phyloP scores from a whole-genome alignment of 2,797 vertebrate genomes.

The Hemitrygon akajei region DNA sequence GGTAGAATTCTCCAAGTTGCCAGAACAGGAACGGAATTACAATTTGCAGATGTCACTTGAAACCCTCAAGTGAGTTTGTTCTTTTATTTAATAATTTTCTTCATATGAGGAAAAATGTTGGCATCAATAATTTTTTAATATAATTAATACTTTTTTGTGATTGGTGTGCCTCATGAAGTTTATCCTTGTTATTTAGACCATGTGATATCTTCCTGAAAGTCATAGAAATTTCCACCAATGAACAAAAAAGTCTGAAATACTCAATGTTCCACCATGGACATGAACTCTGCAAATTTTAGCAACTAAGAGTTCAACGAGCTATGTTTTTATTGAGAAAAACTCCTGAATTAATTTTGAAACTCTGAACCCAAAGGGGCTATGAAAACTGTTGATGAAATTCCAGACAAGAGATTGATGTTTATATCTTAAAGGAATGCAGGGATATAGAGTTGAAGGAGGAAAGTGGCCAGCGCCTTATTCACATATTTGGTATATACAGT shows the following conservation, averaged over 20 bases:
- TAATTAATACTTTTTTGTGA: background rate
- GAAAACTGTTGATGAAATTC: too few relatives aligned
- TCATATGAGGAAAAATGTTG: background rate
- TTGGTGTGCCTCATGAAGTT: background rate
- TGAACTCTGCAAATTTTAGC: background rate
- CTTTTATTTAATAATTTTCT: background rate
- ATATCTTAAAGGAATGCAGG: too few relatives aligned
- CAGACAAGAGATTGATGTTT: too few relatives aligned
- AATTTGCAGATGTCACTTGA: conserved; percentile 94
- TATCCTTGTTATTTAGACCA: background rate
- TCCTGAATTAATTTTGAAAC: background rate
- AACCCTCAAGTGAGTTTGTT: conserved; percentile 77
- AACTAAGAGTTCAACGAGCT: background rate
- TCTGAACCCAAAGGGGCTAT: too few relatives aligned
- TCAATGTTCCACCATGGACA: background rate
- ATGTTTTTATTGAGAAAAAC: background rate
- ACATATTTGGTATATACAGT: too few relatives aligned
- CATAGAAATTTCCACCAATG: background rate
- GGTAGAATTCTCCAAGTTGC: conserved; percentile 85
- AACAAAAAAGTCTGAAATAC: background rate
- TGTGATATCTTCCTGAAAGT: background rate
- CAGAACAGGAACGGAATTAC: conserved; percentile 89
- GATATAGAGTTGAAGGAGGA: too few relatives aligned
- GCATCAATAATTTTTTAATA: background rate
- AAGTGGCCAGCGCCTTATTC: too few relatives aligned